These are phyloP conservation scores for Lithobates sylvaticus DNA, from an alignment of 2,797 vertebrate species.

Conservation along the genomic window DNA sequence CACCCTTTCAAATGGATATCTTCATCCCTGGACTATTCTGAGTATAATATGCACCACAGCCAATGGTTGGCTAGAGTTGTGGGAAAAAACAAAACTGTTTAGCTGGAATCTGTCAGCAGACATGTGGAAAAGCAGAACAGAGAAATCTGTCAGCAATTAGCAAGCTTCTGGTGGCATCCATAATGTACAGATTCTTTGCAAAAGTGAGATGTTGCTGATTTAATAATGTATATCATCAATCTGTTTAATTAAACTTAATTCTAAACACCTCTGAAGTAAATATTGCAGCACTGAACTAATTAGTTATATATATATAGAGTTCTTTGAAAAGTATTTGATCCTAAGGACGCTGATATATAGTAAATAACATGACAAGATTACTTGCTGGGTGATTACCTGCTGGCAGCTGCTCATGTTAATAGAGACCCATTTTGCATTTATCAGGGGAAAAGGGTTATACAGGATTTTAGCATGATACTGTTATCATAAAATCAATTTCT, in stretches of 20 bases:
- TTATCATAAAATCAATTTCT: too few species aligned
- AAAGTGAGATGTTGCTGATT: not conserved
- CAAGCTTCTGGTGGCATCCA: not conserved
- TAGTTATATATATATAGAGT: too few species aligned
- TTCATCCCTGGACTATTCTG: not conserved
- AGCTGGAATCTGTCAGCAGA: constrained; percentile 2
- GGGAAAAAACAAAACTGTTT: not conserved
- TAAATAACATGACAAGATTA: too few species aligned
- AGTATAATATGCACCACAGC: not conserved
- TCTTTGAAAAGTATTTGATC: too few species aligned
- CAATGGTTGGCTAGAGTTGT: not conserved
- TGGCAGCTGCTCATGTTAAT: too few species aligned
- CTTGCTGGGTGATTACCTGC: too few species aligned
- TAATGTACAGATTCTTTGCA: too few species aligned
- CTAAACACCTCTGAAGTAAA: not conserved
- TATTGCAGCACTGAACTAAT: not conserved
- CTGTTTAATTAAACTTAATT: not conserved
- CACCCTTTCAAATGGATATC: not conserved
- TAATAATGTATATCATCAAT: not conserved
- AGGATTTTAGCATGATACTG: too few species aligned
- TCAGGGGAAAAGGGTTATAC: too few species aligned
- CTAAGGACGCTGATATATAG: too few species aligned
- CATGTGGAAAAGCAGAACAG: constrained; percentile 3
- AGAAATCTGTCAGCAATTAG: constrained; percentile 2
- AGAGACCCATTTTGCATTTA: too few species aligned